Evolutionary conservation across 2,888 invertebrate genomes (phyloP).

Genomic region (Tachina fera): DNA sequence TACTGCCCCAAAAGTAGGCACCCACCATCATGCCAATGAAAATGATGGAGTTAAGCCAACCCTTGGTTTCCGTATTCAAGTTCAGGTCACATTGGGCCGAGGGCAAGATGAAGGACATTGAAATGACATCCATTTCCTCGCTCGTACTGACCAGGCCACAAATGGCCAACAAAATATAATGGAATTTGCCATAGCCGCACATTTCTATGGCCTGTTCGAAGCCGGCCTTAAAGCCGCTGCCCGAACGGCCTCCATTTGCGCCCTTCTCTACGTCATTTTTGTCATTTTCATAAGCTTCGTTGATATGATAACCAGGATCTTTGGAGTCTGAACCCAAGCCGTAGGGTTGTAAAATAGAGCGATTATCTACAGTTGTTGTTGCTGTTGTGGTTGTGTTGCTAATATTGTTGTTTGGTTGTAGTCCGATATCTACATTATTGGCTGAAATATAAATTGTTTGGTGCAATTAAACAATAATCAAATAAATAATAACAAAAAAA

Average conservation of each 20-base stretch:
- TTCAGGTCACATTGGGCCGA: constrained; percentile 96
- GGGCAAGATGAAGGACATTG: constrained; percentile 96
- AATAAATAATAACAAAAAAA: background rate
- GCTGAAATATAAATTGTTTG: constrained; percentile 83
- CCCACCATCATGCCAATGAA: constrained; percentile 97
- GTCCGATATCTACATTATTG: constrained; percentile 94
- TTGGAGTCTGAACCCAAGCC: constrained; percentile 79
- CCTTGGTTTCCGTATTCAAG: constrained; percentile 92
- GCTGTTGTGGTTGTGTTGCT: constrained; percentile 76
- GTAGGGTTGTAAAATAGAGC: constrained; percentile 80
- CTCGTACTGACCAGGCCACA: constrained; percentile 97
- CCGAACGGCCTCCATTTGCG: constrained; percentile 81
- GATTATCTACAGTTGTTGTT: constrained; percentile 77
- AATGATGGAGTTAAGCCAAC: constrained; percentile 91
- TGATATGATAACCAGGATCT: constrained; percentile 79
- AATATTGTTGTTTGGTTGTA: constrained; percentile 90
- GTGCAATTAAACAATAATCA: too few species aligned
- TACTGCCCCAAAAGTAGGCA: constrained; percentile 95
- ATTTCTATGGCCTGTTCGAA: constrained; percentile 94
- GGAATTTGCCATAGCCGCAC: constrained; percentile 89
- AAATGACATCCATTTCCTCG: constrained; percentile 98
- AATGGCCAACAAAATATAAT: constrained; percentile 93
- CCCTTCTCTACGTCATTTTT: constrained; percentile 80
- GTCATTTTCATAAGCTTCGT: constrained; percentile 78
- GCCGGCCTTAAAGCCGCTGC: constrained; percentile 89